A percentile compares a stretch with the other conserved stretches of the same genome.
phyloP scores from a whole-genome alignment of 1,140 invertebrate species.

The Heliconius hermathena region DNA sequence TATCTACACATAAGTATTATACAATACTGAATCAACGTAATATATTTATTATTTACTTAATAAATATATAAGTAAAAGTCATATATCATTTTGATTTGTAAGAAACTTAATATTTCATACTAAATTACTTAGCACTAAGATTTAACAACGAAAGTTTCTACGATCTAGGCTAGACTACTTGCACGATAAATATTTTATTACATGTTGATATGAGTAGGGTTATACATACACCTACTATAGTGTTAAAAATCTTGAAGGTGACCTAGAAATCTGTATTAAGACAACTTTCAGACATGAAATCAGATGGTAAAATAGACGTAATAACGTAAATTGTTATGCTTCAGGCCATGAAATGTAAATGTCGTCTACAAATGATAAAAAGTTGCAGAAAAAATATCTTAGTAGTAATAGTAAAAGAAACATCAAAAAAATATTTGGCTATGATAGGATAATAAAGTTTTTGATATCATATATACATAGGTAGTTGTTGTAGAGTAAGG shows the following conservation, averaged over 20 bases:
- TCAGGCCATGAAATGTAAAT: conserved; percentile 17
- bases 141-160: neutral
- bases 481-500: no score
- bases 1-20: no score
- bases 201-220: neutral
- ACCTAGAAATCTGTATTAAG: conserved; percentile 19
- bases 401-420: neutral
- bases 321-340: conserved; percentile 24
- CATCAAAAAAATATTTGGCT: neutral
- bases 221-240: neutral
- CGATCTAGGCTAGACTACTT: neutral
- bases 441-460: no score
- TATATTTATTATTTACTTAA: neutral
- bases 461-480: no score
- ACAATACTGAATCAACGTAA: no score
- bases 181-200: neutral
- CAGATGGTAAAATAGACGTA: conserved; percentile 12
- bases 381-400: neutral
- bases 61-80: neutral
- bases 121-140: neutral
- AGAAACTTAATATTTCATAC: neutral
- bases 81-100: neutral
- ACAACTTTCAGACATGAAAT: neutral
- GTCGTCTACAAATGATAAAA: neutral
- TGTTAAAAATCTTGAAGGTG: neutral